phyloP scores from a whole-genome alignment of 2,888 invertebrate species.

The Lochmaea crataegi region DNA sequence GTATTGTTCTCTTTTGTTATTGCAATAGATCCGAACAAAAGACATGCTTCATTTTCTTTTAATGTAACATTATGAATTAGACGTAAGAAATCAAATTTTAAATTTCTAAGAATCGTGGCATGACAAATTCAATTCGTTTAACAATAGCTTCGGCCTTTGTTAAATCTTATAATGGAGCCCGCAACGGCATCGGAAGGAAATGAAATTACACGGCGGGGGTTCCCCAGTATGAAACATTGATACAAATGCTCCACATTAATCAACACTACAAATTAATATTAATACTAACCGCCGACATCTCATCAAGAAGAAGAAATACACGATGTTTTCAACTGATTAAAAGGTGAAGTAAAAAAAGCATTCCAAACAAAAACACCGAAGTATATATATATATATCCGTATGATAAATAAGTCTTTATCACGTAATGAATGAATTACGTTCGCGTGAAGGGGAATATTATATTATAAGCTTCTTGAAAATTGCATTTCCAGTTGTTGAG shows the following conservation, averaged over 20 bases:
- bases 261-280: conserved; percentile 30
- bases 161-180: not conserved
- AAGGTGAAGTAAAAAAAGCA: conserved; percentile 21
- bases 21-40: not conserved
- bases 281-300: conserved; percentile 21
- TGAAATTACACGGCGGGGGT: conserved; percentile 22
- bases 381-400: conserved; percentile 8
- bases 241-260: conserved; percentile 30
- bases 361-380: conserved; percentile 16
- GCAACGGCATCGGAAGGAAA: conserved; percentile 16
- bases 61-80: not conserved
- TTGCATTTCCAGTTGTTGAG: not conserved
- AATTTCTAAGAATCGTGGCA: not conserved
- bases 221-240: conserved; percentile 26
- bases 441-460: conserved; percentile 30
- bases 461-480: conserved; percentile 15
- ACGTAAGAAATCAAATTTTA: not conserved
- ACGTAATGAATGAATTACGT: conserved; percentile 41
- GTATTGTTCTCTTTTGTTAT: not conserved
- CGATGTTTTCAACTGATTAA: conserved; percentile 30
- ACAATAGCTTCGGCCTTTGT: conserved; percentile 13
- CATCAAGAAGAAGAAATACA: conserved; percentile 19
- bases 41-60: not conserved
- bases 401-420: conserved; percentile 39
- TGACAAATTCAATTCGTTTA: conserved; percentile 4